Base-by-base conservation (phyloP, 2,113 vertebrate genomes). In the Cyanoramphus novaezelandiae region DNA sequence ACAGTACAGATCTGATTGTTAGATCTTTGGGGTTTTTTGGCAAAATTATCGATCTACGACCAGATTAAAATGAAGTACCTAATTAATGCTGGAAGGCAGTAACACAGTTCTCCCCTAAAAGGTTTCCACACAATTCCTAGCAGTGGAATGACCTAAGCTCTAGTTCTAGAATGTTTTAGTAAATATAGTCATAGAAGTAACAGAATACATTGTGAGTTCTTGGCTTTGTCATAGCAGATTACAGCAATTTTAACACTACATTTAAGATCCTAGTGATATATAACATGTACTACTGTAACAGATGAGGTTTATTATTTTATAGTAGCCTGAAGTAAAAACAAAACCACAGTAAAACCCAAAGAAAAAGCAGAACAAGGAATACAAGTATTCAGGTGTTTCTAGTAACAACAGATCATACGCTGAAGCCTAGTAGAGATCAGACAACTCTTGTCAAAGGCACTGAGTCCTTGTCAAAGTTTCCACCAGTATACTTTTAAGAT, bases 51-150 rank as follows among this genome's bases (percentile, higher is more conserved):
- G 37, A 91, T 33, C 78, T 69, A 81, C 47, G 17, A 90, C 90
- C 81, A 94, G 65, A 90, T 41, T 59, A 29, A 91, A 93, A 82
- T 44, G 29, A 96, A 91, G 52, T 31, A 67, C 17, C 60, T 37
- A 14, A 11, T 57, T 83, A 92, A 86, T 50, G 52, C 87, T 82
- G 35, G 13, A 84, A 84, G 39, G 3, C 23, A 49, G 37, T 49
- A 82, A 53, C 35, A 68, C 33, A 37, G 60, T 84, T 91, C 94
- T 55, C 81, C 44, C 65, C 55, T 6, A 86, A 78, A 79, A 96
- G 46, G 46, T 59, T 92, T 71, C 68, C 47, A 71, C 13, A 44
- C 24, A 37, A 29, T n/a, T 77, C 62, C 8, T 35, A 59, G 41
- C 23, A 67, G 24, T 17, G 8, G 19, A 71, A 76, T 5, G 19